Evolutionary conservation across 2,888 invertebrate genomes (phyloP), one percentile per base, ranked within the genome.

Genomic region (Drosophila leonis): DNA sequence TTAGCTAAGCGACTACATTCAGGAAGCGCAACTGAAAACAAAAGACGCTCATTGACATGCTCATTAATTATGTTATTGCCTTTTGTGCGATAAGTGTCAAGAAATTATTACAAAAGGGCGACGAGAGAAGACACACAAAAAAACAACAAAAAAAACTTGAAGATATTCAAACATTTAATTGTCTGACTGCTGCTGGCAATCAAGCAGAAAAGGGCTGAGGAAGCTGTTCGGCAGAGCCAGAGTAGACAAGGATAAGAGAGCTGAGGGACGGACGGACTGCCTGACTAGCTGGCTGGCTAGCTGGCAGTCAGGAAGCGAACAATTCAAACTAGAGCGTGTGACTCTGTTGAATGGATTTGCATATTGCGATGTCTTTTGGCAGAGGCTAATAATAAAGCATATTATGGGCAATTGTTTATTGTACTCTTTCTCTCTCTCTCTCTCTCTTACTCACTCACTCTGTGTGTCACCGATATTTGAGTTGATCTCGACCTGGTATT

Each of bases 61-160:
- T 90, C 86, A 86, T 86, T 86, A 86, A 86, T 86, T 85, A 86
- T 90, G 86, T 86, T 88, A 86, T 86, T 86, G 90, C 86, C 86
- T 86, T 86, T 86, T 90, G 86, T 90, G 86, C 90, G 89, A 90
- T 86, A 86, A 86, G 86, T 86, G 86, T 86, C 86, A 86, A 86
- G 75, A 90, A 86, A 90, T 90, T 82, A 88, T 83, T 78, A 90
- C 88, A 90, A 86, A 82, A 78, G 90, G 77, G 78, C 72, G 63
- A 72, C 68, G 48, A 57, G 67, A 61, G 65, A 33, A 48, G 46
- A 42, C 70, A 44, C 44, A 24, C 7, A 44, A 39, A n/a, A 39
- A n/a, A n/a, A n/a, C n/a, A 18, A 66, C 48, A 48, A 65, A 42
- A 69, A 68, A 52, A 55, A 72, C 63, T 63, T 72, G 70, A 72